phyloP scores from a whole-genome alignment of 2,888 invertebrate genomes.

The Herminia tarsipennalis region DNA sequence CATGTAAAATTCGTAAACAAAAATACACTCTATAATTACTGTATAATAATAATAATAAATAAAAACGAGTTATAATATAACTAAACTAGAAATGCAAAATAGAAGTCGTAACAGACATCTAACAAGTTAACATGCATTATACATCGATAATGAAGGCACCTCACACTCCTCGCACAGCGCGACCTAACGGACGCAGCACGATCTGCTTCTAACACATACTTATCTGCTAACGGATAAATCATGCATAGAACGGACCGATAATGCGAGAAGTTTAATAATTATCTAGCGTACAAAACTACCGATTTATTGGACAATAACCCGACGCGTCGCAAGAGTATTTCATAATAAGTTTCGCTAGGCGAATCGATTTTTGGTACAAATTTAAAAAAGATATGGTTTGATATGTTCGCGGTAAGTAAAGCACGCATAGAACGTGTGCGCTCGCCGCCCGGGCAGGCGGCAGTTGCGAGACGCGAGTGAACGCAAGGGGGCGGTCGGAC shows the following conservation, averaged over 20 bases:
- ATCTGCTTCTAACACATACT: constrained; percentile 74
- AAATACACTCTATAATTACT: constrained; percentile 78
- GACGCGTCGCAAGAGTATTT: constrained; percentile 57
- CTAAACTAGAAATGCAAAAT: constrained; percentile 83
- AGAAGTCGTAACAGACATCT: constrained; percentile 71
- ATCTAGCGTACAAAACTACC: constrained; percentile 72
- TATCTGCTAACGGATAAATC: constrained; percentile 76
- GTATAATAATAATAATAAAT: constrained; percentile 79
- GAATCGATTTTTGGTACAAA: constrained; percentile 58
- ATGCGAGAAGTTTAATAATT: constrained; percentile 56
- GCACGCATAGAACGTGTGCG: constrained; percentile 35
- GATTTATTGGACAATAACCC: constrained; percentile 61
- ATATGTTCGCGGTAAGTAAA: constrained; percentile 42
- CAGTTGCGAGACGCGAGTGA: too few species aligned
- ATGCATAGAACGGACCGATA: constrained; percentile 66
- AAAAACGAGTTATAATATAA: constrained; percentile 79
- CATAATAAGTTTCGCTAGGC: constrained; percentile 53
- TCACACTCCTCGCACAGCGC: constrained; percentile 53
- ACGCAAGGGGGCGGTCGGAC: constrained; percentile 55
- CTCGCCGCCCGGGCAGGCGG: too few species aligned
- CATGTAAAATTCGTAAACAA: constrained; percentile 76
- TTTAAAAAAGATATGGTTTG: constrained; percentile 52
- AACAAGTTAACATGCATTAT: constrained; percentile 76
- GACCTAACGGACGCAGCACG: constrained; percentile 18
- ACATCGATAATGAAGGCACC: constrained; percentile 73